Evolutionary conservation across 2,113 vertebrate species (phyloP).

Genomic region (Antigone vipio): DNA sequence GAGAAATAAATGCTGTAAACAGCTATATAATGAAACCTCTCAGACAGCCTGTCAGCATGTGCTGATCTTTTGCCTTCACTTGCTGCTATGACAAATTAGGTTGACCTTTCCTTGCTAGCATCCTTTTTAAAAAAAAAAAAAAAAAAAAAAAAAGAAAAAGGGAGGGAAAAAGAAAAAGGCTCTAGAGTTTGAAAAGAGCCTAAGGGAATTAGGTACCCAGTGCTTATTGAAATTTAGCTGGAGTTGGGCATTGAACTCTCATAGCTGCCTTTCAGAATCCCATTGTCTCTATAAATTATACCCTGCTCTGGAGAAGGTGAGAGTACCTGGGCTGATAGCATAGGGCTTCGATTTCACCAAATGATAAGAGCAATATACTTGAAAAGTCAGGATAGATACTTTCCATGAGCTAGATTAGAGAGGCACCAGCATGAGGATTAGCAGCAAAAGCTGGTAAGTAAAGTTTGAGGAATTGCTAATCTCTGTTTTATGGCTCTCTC

Average conservation of each 20-base stretch:
- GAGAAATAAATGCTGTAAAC: conserved; percentile 68
- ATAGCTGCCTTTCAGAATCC: not conserved
- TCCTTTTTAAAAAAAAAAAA: not conserved
- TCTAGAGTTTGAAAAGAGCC: not conserved
- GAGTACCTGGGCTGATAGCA: not conserved
- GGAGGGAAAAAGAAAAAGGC: no score
- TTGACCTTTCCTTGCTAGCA: conserved; percentile 58
- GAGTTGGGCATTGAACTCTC: not conserved
- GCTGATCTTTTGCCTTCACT: conserved; percentile 65
- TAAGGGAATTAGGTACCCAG: not conserved
- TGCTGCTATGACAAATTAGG: conserved; percentile 66
- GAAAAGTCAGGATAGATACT: not conserved
- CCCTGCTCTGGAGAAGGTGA: not conserved
- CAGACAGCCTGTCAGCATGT: conserved; percentile 55
- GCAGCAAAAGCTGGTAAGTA: not conserved
- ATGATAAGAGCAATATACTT: not conserved
- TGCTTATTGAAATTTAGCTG: not conserved
- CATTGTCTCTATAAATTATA: not conserved
- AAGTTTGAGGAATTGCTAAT: conserved; percentile 6
- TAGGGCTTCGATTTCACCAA: not conserved
- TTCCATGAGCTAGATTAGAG: not conserved
- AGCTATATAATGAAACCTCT: conserved; percentile 70
- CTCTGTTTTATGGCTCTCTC: not conserved
- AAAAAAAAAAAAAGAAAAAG: not conserved
- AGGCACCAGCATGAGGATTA: not conserved